A percentile compares a stretch with the other conserved stretches of the same genome.
These are phyloP conservation scores for Ciconia boyciana DNA, from an alignment of 2,113 vertebrate species.

Conservation along the genomic window DNA sequence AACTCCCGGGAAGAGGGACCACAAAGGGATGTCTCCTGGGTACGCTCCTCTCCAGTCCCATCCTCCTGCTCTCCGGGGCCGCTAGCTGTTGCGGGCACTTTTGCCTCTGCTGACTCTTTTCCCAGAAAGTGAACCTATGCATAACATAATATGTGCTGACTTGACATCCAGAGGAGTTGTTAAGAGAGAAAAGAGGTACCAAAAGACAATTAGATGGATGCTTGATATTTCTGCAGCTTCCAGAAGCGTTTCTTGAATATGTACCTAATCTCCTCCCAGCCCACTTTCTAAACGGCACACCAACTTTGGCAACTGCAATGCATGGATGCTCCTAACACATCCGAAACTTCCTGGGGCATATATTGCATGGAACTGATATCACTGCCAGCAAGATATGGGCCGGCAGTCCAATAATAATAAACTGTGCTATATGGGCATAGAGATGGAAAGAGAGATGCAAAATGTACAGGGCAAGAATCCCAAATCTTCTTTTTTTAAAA, in stretches of 20 bases:
- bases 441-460: not conserved
- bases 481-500: not conserved
- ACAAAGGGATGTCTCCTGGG: not conserved
- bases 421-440: not conserved
- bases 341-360: not conserved
- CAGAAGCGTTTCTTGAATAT: not conserved
- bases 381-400: not conserved
- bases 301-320: not conserved
- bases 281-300: not conserved
- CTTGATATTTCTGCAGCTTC: not conserved
- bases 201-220: not conserved
- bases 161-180: not conserved
- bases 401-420: fast-evolving
- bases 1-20: not conserved
- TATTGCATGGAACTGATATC: not conserved
- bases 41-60: not conserved
- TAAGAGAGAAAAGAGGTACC: not conserved
- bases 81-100: not conserved
- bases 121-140: not conserved
- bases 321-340: not conserved
- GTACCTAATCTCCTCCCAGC: not conserved
- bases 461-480: not conserved
- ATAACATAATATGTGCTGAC: not conserved
- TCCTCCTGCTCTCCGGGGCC: not conserved
- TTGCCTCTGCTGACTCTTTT: not conserved